Evolutionary conservation across 2,888 invertebrate species (phyloP), one percentile per base, ranked within the genome.

Genomic region (Lithodes maja): DNA sequence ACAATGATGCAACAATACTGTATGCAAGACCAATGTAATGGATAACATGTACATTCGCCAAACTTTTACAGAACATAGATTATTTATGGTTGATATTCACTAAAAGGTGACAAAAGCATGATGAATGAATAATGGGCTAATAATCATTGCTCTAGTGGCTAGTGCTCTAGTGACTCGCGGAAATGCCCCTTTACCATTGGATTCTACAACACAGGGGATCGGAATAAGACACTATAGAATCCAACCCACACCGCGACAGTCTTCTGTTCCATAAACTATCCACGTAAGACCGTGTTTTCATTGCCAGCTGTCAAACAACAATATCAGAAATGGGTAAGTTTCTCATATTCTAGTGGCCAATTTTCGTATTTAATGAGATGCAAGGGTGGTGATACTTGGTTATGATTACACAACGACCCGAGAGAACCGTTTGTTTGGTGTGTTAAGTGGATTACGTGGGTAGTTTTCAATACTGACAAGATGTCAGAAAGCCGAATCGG

Each of bases 241-340:
- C 7, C 5, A 61, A 7, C 61, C 61, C 12, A 7, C 61, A 12
- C 5, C 12, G 61, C 61, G 61, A 61, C 61, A 5, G 61, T 61
- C 61, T 7, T 7, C 12, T 61, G 61, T 61, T 61, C 12, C 12
- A 61, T 61, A 61, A 61, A 61, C 61, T 61, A 61, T 61, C 61
- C 61, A 61, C 61, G 61, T 61, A 61, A 61, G 61, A 61, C 61
- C 61, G 5, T 89, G 84, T 89, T 89, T 80, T 85, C 85, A n/a
- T 81, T 81, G 85, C 88, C 88, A 89, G 88, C 88, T 89, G 88
- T 85, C 85, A 89, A 85, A 89, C 81, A 33, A 89, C 55, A 89
- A 85, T 81, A 75, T 50, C 53, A 77, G 80, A 17, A 61, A 89
- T 89, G 88, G 88, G 88, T 85, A 71, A 84, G 87, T 5, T 61